Base-by-base conservation (phyloP, 2,888 invertebrate genomes). In the Megastigmus dorsalis region DNA sequence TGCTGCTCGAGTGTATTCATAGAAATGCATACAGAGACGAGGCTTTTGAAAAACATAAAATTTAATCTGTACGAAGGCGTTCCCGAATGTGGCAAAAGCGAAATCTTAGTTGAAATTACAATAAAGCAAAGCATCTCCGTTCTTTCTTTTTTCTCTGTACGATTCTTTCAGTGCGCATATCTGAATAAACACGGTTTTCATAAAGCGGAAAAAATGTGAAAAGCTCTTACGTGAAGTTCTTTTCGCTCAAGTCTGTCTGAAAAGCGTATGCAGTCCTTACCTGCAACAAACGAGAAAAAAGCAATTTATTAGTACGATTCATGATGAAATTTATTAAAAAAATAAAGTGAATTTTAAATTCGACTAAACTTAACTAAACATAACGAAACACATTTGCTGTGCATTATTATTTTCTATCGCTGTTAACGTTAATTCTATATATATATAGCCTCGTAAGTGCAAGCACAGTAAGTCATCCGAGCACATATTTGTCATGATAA, bases 1-100 rank as follows among this genome's bases (percentile, higher is more conserved):
- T 28, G 48, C 23, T 15, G 30, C 55, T 45, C 10, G 43, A 45
- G 54, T 55, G 7, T 67, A 66, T 67, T 54, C 67, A 55, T 57
- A 23, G 67, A 45, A 55, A 1, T 52, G 23, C 50, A 36, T 20
- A 36, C 36, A 23, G n/a, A 20, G 6, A 23, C 23, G 30, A 59
- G 7, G n/a, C n/a, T 59, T 41, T 38, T 38, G 10, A 60, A 30
- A 30, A 3, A 15, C 18, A 18, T 60, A 18, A 59, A 59, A 20
- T 6, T 13, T n/a, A n/a, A 59, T 7, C n/a, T 15, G 36, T n/a
- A 33, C 33, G 20, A 45, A 23, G 23, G 13, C 30, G 36, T 48
- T 33, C 20, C 18, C n/a, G 9, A 50, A 38, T 1, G n/a, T 13
- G 0, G n/a, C n/a, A 6, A 3, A 18, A 66, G 18, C 41, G 41